These are phyloP conservation scores for Tupaia tana DNA, from an alignment of 2,113 vertebrate genomes.

Conservation along the genomic window DNA sequence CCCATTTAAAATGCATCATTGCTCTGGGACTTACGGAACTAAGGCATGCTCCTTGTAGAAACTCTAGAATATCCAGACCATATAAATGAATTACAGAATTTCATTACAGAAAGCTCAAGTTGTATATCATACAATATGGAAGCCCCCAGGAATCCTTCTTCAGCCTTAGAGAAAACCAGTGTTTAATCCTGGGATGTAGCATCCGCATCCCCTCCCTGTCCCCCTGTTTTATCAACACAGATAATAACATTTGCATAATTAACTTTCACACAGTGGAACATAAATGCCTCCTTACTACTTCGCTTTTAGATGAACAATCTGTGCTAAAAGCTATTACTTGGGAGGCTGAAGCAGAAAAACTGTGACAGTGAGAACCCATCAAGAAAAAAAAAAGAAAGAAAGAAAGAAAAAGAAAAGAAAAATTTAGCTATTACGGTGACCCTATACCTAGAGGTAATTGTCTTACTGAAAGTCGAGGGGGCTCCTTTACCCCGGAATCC, in stretches of 20 bases:
- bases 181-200: background rate
- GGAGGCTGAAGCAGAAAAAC: too few species aligned
- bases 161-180: background rate
- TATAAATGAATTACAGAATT: background rate
- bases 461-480: background rate
- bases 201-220: background rate
- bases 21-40: background rate
- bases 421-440: background rate
- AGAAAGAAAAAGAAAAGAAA: background rate
- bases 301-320: background rate
- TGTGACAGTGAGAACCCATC: too few species aligned
- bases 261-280: background rate
- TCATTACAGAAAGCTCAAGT: background rate
- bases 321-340: too few species aligned
- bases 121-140: background rate
- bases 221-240: background rate
- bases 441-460: background rate
- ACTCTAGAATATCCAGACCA: background rate
- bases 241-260: background rate
- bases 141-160: background rate
- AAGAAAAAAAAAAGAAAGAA: too few species aligned
- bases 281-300: background rate
- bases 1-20: background rate
- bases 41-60: background rate
- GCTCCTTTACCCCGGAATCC: background rate